phyloP scores from a whole-genome alignment of 2,113 vertebrate genomes.

The Holacanthus passer region DNA sequence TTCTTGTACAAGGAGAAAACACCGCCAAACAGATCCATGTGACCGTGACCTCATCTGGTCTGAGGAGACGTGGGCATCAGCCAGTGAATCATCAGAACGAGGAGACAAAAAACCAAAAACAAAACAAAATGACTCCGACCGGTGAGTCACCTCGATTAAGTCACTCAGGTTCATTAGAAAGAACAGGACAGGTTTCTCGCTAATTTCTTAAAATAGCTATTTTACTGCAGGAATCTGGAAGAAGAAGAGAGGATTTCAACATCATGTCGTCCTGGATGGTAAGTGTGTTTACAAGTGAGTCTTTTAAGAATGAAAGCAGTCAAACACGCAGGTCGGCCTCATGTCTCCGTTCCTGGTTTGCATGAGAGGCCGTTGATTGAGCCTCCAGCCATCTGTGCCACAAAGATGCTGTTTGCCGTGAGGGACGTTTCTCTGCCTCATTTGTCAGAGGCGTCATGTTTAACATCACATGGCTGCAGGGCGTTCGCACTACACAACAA shows the following conservation, averaged over 20 bases:
- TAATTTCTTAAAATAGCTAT: background rate
- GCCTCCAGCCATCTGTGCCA: constrained; percentile 13
- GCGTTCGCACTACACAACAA: background rate
- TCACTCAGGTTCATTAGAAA: background rate
- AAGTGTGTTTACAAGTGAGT: background rate
- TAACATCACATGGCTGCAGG: background rate
- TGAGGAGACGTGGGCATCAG: constrained; percentile 8
- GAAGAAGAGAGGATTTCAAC: background rate
- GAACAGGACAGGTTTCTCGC: background rate
- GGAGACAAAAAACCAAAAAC: background rate
- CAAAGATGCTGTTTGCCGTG: background rate
- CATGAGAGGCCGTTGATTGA: background rate
- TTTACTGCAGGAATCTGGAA: background rate
- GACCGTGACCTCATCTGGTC: constrained; percentile 7
- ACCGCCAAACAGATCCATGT: background rate
- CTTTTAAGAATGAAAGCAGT: background rate
- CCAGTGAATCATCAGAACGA: constrained; percentile 9
- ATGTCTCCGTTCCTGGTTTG: background rate
- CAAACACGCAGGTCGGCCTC: background rate
- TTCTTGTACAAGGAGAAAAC: background rate
- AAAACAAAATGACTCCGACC: background rate
- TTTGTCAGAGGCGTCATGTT: background rate
- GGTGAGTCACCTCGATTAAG: constrained; percentile 1
- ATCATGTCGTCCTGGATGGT: background rate
- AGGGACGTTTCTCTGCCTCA: constrained; percentile 10